Conservation (phyloP, 2,113 vertebrate genomes). For the Macroglossus sobrinus region DNA sequence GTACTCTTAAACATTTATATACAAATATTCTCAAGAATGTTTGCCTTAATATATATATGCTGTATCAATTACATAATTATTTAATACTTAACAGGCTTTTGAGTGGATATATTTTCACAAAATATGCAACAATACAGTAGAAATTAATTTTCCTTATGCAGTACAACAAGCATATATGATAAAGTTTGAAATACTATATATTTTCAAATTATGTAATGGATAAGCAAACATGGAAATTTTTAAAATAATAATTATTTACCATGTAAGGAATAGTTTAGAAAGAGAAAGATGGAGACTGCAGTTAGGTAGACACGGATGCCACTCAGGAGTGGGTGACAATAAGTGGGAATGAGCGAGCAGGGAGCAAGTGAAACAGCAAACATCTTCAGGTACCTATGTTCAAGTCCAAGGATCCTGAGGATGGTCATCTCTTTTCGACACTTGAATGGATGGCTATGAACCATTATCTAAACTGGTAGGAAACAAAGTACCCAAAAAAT, state of each 20-base stretch:
- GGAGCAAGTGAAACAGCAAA: not conserved
- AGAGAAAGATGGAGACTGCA: not conserved
- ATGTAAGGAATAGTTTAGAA: not conserved
- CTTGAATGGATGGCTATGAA: not conserved
- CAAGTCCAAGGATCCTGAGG: not conserved
- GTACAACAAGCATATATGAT: not conserved
- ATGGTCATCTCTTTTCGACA: not conserved
- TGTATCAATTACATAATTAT: not conserved
- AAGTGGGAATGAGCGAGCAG: not conserved
- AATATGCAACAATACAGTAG: not conserved
- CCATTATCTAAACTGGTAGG: not conserved
- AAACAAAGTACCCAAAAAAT: not conserved
- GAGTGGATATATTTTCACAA: not conserved
- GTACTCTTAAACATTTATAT: not conserved
- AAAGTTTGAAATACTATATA: not conserved
- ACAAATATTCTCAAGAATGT: not conserved
- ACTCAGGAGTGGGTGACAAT: accelerated
- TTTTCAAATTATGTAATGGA: constrained; percentile 10
- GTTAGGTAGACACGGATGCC: not conserved
- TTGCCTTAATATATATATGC: not conserved
- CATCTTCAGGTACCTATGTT: not conserved
- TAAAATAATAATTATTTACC: not conserved
- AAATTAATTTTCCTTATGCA: not conserved
- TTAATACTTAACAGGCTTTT: not conserved
- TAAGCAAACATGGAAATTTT: not conserved